Conservation (phyloP, 2,888 invertebrate genomes). For the Agonum fuliginosum region DNA sequence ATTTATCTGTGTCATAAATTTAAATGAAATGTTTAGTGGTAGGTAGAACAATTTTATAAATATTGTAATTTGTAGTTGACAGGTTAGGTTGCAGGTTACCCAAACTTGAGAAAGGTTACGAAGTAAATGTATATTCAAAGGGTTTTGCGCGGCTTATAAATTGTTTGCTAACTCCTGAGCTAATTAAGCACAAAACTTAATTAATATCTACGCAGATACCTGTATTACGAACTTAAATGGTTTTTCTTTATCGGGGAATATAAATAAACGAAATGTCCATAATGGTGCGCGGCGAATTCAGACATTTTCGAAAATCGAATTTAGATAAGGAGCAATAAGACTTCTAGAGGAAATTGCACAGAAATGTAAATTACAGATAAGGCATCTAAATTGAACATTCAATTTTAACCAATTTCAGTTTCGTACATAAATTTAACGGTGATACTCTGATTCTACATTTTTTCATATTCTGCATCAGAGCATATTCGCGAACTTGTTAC, state of each 20-base stretch:
- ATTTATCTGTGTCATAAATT: too few species aligned
- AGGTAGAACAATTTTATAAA: slow-evolving; percentile 6
- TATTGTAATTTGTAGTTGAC: slow-evolving; percentile 24
- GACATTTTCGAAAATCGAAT: slow-evolving; percentile 48
- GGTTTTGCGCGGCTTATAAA: slow-evolving; percentile 22
- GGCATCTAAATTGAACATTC: slow-evolving; percentile 52
- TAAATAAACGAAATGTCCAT: slow-evolving; percentile 49
- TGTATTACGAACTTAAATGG: slow-evolving; percentile 45
- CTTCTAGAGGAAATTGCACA: slow-evolving; percentile 46
- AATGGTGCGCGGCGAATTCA: slow-evolving; percentile 37
- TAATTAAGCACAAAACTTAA: slow-evolving; percentile 44
- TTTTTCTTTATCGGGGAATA: slow-evolving; percentile 43
- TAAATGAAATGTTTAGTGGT: too few species aligned
- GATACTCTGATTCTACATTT: slow-evolving; percentile 11
- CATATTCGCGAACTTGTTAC: slow-evolving; percentile 9
- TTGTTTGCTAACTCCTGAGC: slow-evolving; percentile 27
- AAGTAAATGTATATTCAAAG: slow-evolving; percentile 11
- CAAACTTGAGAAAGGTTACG: slow-evolving; percentile 2
- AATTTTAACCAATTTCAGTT: slow-evolving; percentile 46
- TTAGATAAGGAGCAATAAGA: slow-evolving; percentile 55
- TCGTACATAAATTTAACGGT: slow-evolving; percentile 41
- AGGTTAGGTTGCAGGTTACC: neutral
- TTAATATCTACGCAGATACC: slow-evolving; percentile 45
- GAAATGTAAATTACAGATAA: slow-evolving; percentile 56
- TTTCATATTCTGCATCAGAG: slow-evolving; percentile 21